phyloP scores from a whole-genome alignment of 1,140 invertebrate genomes.

The Drosophila mauritiana region DNA sequence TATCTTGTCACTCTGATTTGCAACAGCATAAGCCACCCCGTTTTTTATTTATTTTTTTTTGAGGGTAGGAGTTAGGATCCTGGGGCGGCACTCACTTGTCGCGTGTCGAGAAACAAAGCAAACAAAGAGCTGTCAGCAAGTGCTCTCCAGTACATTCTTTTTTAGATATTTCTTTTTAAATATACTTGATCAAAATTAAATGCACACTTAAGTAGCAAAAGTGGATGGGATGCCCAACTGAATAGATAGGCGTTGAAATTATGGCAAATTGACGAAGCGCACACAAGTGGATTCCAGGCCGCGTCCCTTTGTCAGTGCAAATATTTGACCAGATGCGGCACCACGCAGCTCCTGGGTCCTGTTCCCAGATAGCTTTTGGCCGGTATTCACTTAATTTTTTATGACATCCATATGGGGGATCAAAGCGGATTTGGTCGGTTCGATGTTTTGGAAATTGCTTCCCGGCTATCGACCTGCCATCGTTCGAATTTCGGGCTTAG shows the following conservation, averaged over 20 bases:
- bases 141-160: slow-evolving; percentile 54
- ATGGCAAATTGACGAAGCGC: slow-evolving; percentile 65
- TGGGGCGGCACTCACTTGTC: slow-evolving; percentile 60
- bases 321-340: slow-evolving; percentile 82
- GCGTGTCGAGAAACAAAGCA: slow-evolving; percentile 60
- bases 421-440: slow-evolving; percentile 73
- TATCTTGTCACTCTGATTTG: slow-evolving; percentile 80
- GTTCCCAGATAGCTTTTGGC: slow-evolving; percentile 19
- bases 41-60: slow-evolving; percentile 9
- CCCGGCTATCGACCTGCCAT: slow-evolving; percentile 34
- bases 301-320: slow-evolving; percentile 53
- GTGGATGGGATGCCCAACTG: slow-evolving; percentile 5
- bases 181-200: slow-evolving; percentile 77
- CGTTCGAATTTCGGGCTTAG: slow-evolving; percentile 50
- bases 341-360: slow-evolving; percentile 10
- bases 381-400: slow-evolving; percentile 69
- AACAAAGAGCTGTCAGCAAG: slow-evolving; percentile 78
- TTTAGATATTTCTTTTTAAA: slow-evolving; percentile 60
- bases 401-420: slow-evolving; percentile 81
- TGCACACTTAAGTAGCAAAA: slow-evolving; percentile 61
- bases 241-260: slow-evolving; percentile 52
- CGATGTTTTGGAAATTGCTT: slow-evolving; percentile 60
- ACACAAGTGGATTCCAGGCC: slow-evolving; percentile 67
- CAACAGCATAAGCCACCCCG: slow-evolving; percentile 63
- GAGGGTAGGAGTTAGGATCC: neutral